Conservation (phyloP, 1,140 invertebrate species). For the Popillia japonica region DNA sequence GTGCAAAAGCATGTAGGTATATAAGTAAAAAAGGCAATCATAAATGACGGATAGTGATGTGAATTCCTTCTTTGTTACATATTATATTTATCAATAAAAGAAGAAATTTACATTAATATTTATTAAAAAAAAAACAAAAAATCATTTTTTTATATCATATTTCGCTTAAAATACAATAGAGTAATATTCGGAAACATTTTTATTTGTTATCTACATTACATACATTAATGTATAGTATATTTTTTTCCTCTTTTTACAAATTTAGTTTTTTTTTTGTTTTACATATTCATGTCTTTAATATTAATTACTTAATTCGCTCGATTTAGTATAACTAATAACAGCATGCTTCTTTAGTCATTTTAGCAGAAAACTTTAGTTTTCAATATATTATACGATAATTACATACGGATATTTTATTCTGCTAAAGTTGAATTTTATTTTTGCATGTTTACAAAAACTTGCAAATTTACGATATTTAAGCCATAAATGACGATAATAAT, state of each 20-base stretch:
- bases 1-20: constrained; percentile 28
- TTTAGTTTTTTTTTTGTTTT: not conserved
- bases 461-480: constrained; percentile 1
- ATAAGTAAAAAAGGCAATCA: constrained; percentile 14
- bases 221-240: not conserved
- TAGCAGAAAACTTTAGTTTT: constrained; percentile 19
- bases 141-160: constrained; percentile 2
- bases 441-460: constrained; percentile 19
- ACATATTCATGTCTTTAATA: constrained; percentile 1
- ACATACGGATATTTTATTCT: constrained; percentile 19
- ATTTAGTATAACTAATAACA: constrained; percentile 13
- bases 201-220: not conserved
- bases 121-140: not conserved
- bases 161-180: constrained; percentile 14
- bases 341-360: constrained; percentile 28
- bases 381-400: not conserved
- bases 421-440: constrained; percentile 33
- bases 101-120: constrained; percentile 4
- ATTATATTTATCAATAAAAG: not conserved
- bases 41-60: not conserved
- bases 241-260: not conserved
- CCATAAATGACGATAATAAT: no score
- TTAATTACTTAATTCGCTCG: not conserved
- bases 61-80: not conserved
- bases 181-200: not conserved